Conservation (phyloP, 1,140 invertebrate species). For the Drosophila paulistorum region DNA sequence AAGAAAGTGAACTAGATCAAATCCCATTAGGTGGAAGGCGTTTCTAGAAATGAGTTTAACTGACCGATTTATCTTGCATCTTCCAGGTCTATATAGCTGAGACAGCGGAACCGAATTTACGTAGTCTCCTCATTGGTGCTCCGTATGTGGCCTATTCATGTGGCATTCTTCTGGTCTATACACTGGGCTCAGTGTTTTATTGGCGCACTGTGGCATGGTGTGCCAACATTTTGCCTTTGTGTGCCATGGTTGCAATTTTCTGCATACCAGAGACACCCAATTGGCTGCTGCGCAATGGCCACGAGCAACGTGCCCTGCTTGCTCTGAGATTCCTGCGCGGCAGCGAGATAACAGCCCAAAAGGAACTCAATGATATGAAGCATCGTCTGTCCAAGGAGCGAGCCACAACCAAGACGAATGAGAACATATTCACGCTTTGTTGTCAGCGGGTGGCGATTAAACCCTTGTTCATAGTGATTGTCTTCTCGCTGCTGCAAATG, state of each 20-base stretch:
- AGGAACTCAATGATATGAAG: conserved; percentile 66
- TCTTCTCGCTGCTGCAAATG: conserved; percentile 89
- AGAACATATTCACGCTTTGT: conserved; percentile 84
- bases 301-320: conserved; percentile 86
- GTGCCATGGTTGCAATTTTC: conserved; percentile 85
- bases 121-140: conserved; percentile 87
- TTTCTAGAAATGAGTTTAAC: not conserved
- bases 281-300: conserved; percentile 87
- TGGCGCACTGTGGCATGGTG: conserved; percentile 88
- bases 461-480: conserved; percentile 88
- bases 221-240: conserved; percentile 85
- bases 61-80: not conserved
- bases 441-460: conserved; percentile 86
- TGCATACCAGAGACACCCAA: conserved; percentile 89
- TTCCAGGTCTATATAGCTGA: conserved; percentile 88
- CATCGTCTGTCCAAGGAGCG: conserved; percentile 83
- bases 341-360: conserved; percentile 84
- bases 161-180: conserved; percentile 89
- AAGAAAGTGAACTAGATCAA: conserved; percentile 26
- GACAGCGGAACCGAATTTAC: conserved; percentile 87
- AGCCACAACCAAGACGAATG: conserved; percentile 82
- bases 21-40: not conserved
- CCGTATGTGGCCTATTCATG: conserved; percentile 88
- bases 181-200: conserved; percentile 85
- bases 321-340: conserved; percentile 88